phyloP scores from a whole-genome alignment of 2,888 invertebrate species.

The Drosophila prostipennis region DNA sequence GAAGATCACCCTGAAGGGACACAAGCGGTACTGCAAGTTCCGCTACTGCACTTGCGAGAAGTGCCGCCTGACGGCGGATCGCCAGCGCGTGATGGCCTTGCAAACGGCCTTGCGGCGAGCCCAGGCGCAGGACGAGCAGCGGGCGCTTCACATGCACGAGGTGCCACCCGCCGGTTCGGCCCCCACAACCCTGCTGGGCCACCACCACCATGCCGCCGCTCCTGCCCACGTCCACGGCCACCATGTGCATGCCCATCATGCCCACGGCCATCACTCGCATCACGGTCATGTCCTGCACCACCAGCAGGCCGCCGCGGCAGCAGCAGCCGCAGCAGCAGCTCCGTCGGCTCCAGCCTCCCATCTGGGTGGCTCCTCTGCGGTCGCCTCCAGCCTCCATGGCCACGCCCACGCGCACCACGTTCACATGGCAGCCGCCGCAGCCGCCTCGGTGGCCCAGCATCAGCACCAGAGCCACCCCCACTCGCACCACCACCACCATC shows the following conservation, averaged over 20 bases:
- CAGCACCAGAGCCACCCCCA: conserved; percentile 44
- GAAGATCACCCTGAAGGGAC: conserved; percentile 94
- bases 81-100: conserved; percentile 95
- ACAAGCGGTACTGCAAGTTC: conserved; percentile 95
- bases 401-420: conserved; percentile 64
- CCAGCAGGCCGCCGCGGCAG: conserved; percentile 53
- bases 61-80: conserved; percentile 93
- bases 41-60: conserved; percentile 93
- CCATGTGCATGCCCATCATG: conserved; percentile 55
- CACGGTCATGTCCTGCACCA: conserved; percentile 58
- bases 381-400: conserved; percentile 43
- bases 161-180: conserved; percentile 84
- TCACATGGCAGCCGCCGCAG: conserved; percentile 72
- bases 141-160: conserved; percentile 85
- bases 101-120: conserved; percentile 93
- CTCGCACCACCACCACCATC: conserved; percentile 60
- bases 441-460: conserved; percentile 62
- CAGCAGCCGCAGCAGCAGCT: conserved; percentile 30
- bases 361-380: conserved; percentile 43
- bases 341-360: conserved; percentile 46
- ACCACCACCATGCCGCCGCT: conserved; percentile 76
- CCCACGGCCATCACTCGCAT: conserved; percentile 33
- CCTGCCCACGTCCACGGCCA: conserved; percentile 58
- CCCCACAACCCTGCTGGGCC: conserved; percentile 65
- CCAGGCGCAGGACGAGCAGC: conserved; percentile 93